Evolutionary conservation across 1,140 invertebrate genomes (phyloP).

Genomic region (Drosophila asahinai): DNA sequence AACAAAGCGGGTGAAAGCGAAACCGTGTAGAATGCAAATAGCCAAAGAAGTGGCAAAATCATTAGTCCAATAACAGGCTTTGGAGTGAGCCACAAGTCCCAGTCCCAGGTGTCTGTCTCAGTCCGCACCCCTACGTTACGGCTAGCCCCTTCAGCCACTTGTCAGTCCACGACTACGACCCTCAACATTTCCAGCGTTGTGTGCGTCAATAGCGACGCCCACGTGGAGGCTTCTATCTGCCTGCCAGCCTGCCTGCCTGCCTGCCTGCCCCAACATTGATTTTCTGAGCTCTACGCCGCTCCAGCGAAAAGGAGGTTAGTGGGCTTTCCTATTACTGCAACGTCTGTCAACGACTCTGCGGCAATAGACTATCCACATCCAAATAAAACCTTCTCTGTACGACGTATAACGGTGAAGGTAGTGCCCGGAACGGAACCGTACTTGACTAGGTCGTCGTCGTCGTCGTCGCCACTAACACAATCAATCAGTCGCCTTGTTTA

Average conservation of each 20-base stretch:
- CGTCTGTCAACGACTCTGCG: slow-evolving; percentile 50
- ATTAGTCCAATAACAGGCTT: slow-evolving; percentile 40
- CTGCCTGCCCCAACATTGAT: slow-evolving; percentile 50
- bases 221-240: slow-evolving; percentile 17
- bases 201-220: slow-evolving; percentile 30
- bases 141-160: slow-evolving; percentile 10
- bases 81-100: slow-evolving; percentile 23
- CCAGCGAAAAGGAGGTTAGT: slow-evolving; percentile 48
- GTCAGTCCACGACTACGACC: slow-evolving; percentile 17
- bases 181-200: slow-evolving; percentile 35
- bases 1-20: slow-evolving; percentile 10
- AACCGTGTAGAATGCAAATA: slow-evolving; percentile 46
- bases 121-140: slow-evolving; percentile 1
- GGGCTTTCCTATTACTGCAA: slow-evolving; percentile 43
- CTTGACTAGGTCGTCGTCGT: slow-evolving; percentile 71
- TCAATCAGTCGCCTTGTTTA: slow-evolving; percentile 69
- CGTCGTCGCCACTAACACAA: slow-evolving; percentile 60
- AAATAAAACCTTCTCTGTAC: background rate
- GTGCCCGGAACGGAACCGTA: slow-evolving; percentile 48
- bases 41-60: slow-evolving; percentile 31
- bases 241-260: slow-evolving; percentile 7
- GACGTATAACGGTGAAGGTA: slow-evolving; percentile 52
- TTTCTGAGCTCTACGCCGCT: slow-evolving; percentile 29
- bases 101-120: slow-evolving; percentile 24
- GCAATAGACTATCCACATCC: slow-evolving; percentile 23